Conservation (phyloP, 2,797 vertebrate species). For the Trematomus bernacchii region DNA sequence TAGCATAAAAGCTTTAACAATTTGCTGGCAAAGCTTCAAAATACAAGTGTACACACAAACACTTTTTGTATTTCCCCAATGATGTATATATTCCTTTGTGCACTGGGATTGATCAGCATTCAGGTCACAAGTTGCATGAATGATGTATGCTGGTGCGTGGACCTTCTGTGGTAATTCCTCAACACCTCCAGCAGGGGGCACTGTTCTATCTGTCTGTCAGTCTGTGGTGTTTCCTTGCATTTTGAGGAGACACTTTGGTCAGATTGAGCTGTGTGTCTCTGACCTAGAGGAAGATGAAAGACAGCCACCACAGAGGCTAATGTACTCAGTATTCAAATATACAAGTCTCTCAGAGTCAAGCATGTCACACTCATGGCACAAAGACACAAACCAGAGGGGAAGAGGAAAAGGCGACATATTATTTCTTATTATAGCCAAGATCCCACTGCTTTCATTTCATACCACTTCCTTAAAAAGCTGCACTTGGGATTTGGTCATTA, state of each 20-base stretch:
- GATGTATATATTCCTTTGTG: background rate
- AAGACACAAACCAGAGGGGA: slow-evolving; percentile 6
- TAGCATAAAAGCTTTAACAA: too few relatives aligned
- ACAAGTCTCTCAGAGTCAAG: slow-evolving; percentile 22
- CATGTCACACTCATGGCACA: background rate
- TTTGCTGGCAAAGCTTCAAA: too few relatives aligned
- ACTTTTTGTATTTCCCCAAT: background rate
- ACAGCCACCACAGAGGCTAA: slow-evolving; percentile 30
- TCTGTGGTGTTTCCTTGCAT: slow-evolving; percentile 23
- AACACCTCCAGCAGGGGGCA: slow-evolving; percentile 60
- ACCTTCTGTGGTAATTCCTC: slow-evolving; percentile 8
- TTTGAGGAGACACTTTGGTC: slow-evolving; percentile 47
- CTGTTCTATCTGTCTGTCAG: slow-evolving; percentile 52
- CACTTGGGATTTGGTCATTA: background rate
- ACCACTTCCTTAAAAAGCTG: background rate
- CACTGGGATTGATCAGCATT: slow-evolving; percentile 27
- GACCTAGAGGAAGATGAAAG: slow-evolving; percentile 65
- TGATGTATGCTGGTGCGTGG: slow-evolving; percentile 42
- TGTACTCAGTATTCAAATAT: slow-evolving; percentile 51
- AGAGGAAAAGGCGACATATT: background rate
- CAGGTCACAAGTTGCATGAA: slow-evolving; percentile 22
- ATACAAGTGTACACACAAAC: too few relatives aligned
- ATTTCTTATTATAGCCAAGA: background rate
- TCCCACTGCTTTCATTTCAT: background rate
- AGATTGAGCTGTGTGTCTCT: slow-evolving; percentile 43